Percentiles rank a stretch among this genome's conserved stretches.
Conservation (phyloP, 2,113 vertebrate genomes). For the Blennius ocellaris region DNA sequence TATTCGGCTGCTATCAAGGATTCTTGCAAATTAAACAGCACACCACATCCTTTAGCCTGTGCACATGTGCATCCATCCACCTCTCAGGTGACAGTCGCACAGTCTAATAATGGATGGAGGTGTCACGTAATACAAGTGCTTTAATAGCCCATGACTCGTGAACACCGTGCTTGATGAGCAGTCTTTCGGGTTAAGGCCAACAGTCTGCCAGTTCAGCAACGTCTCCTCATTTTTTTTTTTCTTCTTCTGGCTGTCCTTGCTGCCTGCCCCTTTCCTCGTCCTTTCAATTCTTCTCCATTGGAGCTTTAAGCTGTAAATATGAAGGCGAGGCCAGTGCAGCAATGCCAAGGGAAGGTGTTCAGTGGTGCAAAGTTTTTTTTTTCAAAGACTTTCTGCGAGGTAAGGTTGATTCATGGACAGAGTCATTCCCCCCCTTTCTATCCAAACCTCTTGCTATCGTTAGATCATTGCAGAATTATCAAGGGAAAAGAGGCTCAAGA, state of each 20-base stretch:
- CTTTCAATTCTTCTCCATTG: neutral
- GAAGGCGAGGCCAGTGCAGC: constrained; percentile 33
- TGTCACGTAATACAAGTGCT: constrained; percentile 41
- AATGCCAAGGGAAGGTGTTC: constrained; percentile 8
- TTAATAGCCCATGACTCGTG: constrained; percentile 55
- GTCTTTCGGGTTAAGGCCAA: constrained; percentile 31
- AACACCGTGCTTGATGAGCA: constrained; percentile 16
- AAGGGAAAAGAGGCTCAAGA: neutral
- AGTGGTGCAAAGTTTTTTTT: constrained; percentile 31
- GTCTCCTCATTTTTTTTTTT: constrained; percentile 1
- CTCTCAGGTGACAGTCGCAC: constrained; percentile 30
- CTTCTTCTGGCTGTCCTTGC: neutral
- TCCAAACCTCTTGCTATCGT: constrained; percentile 1
- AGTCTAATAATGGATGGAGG: constrained; percentile 30
- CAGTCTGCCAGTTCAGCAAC: neutral
- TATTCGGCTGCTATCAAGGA: constrained; percentile 6
- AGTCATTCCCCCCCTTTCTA: constrained; percentile 20
- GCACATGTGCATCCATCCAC: constrained; percentile 1
- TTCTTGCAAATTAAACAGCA: constrained; percentile 8
- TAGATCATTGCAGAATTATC: constrained; percentile 4
- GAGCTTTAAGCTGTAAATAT: constrained; percentile 10
- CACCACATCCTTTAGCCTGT: neutral
- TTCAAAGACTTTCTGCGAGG: constrained; percentile 34
- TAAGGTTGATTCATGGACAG: constrained; percentile 41
- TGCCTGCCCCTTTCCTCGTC: neutral